These are phyloP conservation scores for Agrypnus murinus DNA, from an alignment of 2,888 invertebrate species.

Conservation along the genomic window DNA sequence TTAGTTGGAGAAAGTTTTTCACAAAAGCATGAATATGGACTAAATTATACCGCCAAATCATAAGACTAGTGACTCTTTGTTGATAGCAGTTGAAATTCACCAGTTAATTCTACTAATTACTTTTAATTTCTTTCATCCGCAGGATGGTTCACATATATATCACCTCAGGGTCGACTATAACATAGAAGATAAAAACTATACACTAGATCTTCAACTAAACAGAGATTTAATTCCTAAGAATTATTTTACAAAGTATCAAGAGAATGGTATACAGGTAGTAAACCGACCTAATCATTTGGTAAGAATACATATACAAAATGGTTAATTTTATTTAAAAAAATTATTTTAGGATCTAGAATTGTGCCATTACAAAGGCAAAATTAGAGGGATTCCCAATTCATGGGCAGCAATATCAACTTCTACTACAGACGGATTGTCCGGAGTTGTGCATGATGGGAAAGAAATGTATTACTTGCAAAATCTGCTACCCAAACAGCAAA, in stretches of 20 bases:
- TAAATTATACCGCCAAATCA: too few species aligned
- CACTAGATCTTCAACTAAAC: slow-evolving; percentile 83
- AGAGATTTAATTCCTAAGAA: slow-evolving; percentile 81
- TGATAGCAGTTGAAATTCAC: too few species aligned
- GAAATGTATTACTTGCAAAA: slow-evolving; percentile 85
- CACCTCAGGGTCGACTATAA: slow-evolving; percentile 79
- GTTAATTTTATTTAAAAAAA: slow-evolving; percentile 56
- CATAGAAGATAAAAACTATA: slow-evolving; percentile 78
- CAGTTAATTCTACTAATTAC: too few species aligned
- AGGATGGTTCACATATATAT: slow-evolving; percentile 74
- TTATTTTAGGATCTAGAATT: slow-evolving; percentile 77
- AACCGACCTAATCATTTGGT: slow-evolving; percentile 76
- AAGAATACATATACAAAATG: too few species aligned
- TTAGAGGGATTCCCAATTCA: slow-evolving; percentile 81
- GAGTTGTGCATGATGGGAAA: slow-evolving; percentile 86
- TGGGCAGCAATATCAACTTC: slow-evolving; percentile 92
- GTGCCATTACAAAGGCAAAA: slow-evolving; percentile 86
- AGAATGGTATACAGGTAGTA: slow-evolving; percentile 74
- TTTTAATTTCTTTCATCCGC: slow-evolving; percentile 42
- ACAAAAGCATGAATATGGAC: too few species aligned
- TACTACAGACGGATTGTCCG: slow-evolving; percentile 77
- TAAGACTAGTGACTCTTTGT: too few species aligned
- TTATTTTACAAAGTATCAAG: slow-evolving; percentile 78
- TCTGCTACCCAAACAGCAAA: too few species aligned
- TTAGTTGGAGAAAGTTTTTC: too few species aligned